Evolutionary conservation across 2,113 vertebrate species (phyloP).

Genomic region (Podilymbus podiceps): DNA sequence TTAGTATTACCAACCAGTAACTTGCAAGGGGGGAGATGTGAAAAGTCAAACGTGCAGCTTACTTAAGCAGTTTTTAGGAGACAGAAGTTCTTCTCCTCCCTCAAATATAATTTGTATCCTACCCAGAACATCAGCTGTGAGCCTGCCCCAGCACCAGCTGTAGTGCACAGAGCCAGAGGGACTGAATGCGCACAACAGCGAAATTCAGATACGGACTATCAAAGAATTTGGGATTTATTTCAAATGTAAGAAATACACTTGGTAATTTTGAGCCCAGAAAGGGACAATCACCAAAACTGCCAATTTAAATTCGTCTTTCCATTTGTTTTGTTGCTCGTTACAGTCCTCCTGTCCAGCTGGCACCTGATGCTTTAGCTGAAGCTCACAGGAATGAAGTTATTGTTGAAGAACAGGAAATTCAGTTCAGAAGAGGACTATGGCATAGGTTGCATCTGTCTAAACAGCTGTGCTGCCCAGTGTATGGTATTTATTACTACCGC

Average conservation of each 20-base stretch:
- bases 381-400: neutral
- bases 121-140: neutral
- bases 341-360: neutral
- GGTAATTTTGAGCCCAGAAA: neutral
- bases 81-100: neutral
- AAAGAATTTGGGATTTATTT: neutral
- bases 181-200: neutral
- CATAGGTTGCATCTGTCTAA: neutral
- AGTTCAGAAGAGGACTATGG: neutral
- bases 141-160: neutral
- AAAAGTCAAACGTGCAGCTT: neutral
- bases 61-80: neutral
- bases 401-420: neutral
- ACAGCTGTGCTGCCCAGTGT: neutral
- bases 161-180: neutral
- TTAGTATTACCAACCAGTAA: neutral
- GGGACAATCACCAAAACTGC: neutral
- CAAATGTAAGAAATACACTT: neutral
- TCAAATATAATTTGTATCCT: neutral
- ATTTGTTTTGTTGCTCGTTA: neutral
- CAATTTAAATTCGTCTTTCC: constrained; percentile 1
- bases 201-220: neutral
- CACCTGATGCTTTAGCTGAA: neutral
- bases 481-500: neutral
- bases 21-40: neutral